Evolutionary conservation across 2,113 vertebrate genomes (phyloP).

Genomic region (Neofelis nebulosa): DNA sequence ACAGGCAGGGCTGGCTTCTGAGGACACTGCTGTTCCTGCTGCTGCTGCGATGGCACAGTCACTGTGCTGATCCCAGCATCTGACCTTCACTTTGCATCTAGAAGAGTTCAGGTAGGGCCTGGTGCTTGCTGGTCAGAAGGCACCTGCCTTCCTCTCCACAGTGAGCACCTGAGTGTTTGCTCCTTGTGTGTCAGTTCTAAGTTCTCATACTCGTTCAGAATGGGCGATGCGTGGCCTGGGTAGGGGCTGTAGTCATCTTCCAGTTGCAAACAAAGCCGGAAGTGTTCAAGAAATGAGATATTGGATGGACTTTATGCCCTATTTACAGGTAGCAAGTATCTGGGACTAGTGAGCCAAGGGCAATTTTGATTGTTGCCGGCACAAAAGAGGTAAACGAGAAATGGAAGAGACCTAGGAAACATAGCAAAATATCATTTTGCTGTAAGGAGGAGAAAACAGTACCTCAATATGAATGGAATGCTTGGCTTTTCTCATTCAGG

Average conservation of each 20-base stretch:
- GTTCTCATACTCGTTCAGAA: background rate
- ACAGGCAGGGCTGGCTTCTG: background rate
- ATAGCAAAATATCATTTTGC: background rate
- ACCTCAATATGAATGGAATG: background rate
- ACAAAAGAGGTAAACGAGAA: background rate
- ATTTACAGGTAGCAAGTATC: background rate
- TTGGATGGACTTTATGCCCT: background rate
- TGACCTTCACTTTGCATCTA: background rate
- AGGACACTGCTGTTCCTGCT: background rate
- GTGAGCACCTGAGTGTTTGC: background rate
- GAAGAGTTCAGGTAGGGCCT: background rate
- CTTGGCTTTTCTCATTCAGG: background rate
- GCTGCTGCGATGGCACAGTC: background rate
- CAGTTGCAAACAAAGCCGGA: background rate
- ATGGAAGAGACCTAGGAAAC: background rate
- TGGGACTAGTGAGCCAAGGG: background rate
- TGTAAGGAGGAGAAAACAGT: background rate
- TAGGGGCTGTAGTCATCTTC: background rate
- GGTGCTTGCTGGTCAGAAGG: background rate
- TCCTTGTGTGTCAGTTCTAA: background rate
- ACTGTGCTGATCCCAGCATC: no score
- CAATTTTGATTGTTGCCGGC: background rate
- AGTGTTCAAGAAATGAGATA: background rate
- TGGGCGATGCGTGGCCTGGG: background rate
- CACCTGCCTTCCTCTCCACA: background rate